Conservation (phyloP, 2,113 vertebrate genomes). For the Mesoclemmys tuberculata region DNA sequence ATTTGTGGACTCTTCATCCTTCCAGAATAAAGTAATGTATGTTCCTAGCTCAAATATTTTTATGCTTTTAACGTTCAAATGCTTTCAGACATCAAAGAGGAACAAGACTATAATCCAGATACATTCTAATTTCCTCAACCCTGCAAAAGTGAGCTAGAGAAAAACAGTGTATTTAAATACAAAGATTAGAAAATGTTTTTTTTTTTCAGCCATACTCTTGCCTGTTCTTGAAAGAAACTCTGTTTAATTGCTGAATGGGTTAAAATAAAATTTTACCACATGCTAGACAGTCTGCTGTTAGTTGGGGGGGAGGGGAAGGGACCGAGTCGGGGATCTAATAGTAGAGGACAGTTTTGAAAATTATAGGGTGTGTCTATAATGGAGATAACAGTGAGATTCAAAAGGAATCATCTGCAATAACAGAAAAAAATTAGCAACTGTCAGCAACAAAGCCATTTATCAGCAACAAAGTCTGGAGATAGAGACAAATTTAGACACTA, state of each 20-base stretch:
- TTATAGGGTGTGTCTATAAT: constrained; percentile 69
- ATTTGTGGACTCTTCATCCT: not conserved
- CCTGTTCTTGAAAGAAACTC: constrained; percentile 20
- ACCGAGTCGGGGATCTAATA: constrained; percentile 65
- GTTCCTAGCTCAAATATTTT: not conserved
- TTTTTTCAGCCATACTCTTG: not conserved
- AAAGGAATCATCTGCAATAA: constrained; percentile 65
- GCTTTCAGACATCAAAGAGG: not conserved
- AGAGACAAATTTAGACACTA: constrained; percentile 55
- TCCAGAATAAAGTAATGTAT: not conserved
- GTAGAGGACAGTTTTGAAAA: constrained; percentile 75
- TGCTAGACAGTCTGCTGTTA: constrained; percentile 32
- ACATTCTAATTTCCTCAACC: not conserved
- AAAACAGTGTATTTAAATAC: not conserved
- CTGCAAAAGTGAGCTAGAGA: not conserved
- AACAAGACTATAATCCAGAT: not conserved
- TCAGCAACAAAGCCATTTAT: constrained; percentile 67
- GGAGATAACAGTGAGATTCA: constrained; percentile 62
- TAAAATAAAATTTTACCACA: constrained; percentile 60
- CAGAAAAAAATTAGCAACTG: constrained; percentile 62
- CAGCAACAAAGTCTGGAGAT: constrained; percentile 58
- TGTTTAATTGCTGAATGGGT: constrained; percentile 25
- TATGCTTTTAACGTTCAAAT: not conserved
- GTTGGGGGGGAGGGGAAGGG: not conserved
- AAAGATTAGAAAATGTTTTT: not conserved